A percentile compares a stretch with the other conserved stretches of the same genome.
Evolutionary conservation across 2,888 invertebrate genomes (phyloP).

Genomic region (Euspilapteryx auroguttella): DNA sequence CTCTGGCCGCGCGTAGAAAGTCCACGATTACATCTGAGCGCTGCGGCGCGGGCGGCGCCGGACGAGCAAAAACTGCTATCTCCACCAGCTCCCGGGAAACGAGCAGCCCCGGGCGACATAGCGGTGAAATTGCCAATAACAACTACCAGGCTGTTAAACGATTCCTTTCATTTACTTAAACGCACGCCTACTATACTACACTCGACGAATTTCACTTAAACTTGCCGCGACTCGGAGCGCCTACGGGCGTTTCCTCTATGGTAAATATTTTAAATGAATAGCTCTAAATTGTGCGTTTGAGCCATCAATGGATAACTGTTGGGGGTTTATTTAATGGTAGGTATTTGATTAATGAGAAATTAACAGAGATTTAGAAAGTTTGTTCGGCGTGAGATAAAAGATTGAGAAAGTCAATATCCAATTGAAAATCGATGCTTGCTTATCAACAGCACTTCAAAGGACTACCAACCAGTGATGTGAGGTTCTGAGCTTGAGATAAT

Average conservation of each 20-base stretch:
- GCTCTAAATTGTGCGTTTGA: no score
- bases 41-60: constrained; percentile 21
- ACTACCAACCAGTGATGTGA: no score
- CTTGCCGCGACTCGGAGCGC: constrained; percentile 10
- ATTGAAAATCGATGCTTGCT: no score
- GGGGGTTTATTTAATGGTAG: no score
- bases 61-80: constrained; percentile 50
- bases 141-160: constrained; percentile 21
- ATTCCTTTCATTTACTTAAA: constrained; percentile 34
- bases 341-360: no score
- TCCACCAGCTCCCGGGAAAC: constrained; percentile 42
- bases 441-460: no score
- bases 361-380: no score
- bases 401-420: no score
- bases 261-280: no score
- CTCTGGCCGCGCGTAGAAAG: constrained; percentile 46
- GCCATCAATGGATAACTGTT: no score
- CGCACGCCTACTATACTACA: constrained; percentile 13
- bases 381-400: no score
- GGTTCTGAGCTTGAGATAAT: no score
- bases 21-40: constrained; percentile 47
- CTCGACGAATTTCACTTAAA: constrained; percentile 32
- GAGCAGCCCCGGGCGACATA: constrained; percentile 33
- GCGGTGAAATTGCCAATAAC: constrained; percentile 35
- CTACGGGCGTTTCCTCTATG: background rate